Conservation (phyloP, 2,113 vertebrate genomes). For the Eidolon helvum region DNA sequence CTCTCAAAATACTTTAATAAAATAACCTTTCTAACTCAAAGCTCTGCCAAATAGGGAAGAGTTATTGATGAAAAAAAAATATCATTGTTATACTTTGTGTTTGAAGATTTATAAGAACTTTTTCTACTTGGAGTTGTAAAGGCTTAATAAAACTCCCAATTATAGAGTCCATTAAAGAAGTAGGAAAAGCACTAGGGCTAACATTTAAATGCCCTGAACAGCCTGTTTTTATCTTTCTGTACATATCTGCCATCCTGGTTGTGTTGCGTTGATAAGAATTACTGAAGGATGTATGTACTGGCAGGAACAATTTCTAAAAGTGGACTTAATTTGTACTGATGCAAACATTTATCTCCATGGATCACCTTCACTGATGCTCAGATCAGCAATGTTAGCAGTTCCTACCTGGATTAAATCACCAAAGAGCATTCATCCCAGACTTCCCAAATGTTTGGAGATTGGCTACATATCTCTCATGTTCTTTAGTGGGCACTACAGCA, state of each 20-base stretch:
- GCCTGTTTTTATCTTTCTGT: background rate
- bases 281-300: background rate
- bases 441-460: background rate
- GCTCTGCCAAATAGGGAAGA: background rate
- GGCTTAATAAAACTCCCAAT: background rate
- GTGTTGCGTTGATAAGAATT: background rate
- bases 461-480: background rate
- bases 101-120: background rate
- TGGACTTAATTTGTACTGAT: background rate
- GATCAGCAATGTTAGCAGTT: background rate
- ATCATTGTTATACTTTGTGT: background rate
- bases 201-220: background rate
- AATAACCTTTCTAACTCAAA: background rate
- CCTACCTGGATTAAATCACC: background rate
- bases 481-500: background rate
- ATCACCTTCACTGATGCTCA: background rate
- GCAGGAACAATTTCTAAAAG: background rate
- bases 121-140: background rate
- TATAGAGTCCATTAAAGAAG: background rate
- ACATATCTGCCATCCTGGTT: background rate
- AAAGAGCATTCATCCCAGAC: background rate
- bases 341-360: background rate
- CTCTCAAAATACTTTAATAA: background rate
- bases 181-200: background rate
- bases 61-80: background rate